phyloP scores from a whole-genome alignment of 2,797 vertebrate genomes.

The Orientallactaga sibirica region DNA sequence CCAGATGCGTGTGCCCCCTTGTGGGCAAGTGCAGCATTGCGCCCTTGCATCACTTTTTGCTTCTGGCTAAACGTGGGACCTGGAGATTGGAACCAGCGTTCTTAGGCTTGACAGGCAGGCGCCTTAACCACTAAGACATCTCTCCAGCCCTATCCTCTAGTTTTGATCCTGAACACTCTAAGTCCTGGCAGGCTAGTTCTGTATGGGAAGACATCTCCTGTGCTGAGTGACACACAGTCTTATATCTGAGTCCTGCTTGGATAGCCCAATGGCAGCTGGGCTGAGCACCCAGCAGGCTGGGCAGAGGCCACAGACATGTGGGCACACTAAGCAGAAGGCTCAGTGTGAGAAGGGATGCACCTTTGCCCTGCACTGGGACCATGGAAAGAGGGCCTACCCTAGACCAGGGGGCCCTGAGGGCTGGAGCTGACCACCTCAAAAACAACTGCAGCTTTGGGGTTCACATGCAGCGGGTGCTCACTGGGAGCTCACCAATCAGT shows the following conservation, averaged over 20 bases:
- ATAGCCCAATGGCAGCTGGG: accelerated
- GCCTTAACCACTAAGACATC: too few relatives aligned
- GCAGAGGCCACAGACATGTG: too few relatives aligned
- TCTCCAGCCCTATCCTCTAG: not conserved
- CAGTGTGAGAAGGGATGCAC: not conserved
- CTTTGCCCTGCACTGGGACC: accelerated
- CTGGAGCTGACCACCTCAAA: too few relatives aligned
- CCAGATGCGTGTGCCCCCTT: too few relatives aligned
- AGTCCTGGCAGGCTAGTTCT: accelerated
- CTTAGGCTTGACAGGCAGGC: too few relatives aligned
- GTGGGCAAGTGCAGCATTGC: too few relatives aligned
- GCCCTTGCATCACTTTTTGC: too few relatives aligned
- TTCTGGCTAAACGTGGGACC: too few relatives aligned
- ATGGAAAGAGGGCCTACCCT: accelerated
- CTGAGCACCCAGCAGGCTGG: not conserved
- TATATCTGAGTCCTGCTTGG: accelerated
- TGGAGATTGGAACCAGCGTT: too few relatives aligned
- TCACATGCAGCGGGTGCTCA: accelerated
- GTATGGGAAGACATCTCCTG: not conserved
- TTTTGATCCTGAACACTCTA: not conserved
- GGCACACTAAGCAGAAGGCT: not conserved
- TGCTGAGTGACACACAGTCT: accelerated
- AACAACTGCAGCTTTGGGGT: not conserved
- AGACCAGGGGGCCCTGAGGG: not conserved
- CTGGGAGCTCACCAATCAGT: accelerated